Base-by-base conservation (phyloP, 2,888 invertebrate species). In the Perdita meconis region DNA sequence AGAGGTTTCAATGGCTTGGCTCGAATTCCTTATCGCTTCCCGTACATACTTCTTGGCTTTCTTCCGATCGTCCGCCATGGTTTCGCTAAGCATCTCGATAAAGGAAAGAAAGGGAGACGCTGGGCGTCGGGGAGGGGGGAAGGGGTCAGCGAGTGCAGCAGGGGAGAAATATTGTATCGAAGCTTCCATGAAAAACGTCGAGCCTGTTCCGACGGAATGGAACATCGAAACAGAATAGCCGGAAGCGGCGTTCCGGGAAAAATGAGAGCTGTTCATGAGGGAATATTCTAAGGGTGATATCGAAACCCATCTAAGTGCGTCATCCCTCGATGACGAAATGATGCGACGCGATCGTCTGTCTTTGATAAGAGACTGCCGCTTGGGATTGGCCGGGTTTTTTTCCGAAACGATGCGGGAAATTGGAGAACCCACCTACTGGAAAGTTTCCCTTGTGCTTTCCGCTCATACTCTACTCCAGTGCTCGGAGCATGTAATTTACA, bases 11-110 rank as follows among this genome's bases (percentile, higher is more conserved):
- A 84, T 86, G 85, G 86, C 85, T 83, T 79, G 76, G 80, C 85
- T 88, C 85, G 83, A 88, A 89, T 90, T 89, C 86, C 87, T 82
- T 82, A 83, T 82, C 84, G 82, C 79, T 87, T 87, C 69, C 74
- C 72, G 81, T 82, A 86, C 85, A 84, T 80, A 78, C 81, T 87
- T 79, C 83, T 82, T 70, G 80, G 80, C 81, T 86, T 82, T 80
- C 83, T 81, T 82, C 82, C 85, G 81, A 82, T 79, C 83, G 68
- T 80, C 80, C 66, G 57, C 74, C 75, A 79, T 83, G 77, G 65
- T 73, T 59, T 74, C 71, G 75, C 76, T 76, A 80, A 85, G 78
- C 78, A 78, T 81, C 75, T 51, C 50, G 53, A 24, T 30, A 55
- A 47, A 34, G 24, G n/a, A 34, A 13, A 38, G 13, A 6, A 13